Percentiles rank a stretch among this genome's conserved stretches.
Conservation (phyloP, 2,888 invertebrate species). For the Caenorhabditis sp. region DNA sequence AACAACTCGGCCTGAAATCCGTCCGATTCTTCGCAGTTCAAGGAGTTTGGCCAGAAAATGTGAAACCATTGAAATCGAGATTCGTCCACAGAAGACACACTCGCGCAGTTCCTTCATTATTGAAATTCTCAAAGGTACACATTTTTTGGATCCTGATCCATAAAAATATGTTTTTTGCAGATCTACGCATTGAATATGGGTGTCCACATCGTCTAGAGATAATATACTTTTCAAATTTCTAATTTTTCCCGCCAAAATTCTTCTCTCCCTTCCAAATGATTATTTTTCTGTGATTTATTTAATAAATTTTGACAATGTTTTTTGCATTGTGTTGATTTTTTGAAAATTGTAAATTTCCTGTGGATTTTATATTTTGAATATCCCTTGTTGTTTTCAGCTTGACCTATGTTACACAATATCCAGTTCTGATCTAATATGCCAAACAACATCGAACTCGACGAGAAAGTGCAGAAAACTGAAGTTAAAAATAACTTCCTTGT, state of each 20-base stretch:
- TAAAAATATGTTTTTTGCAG: constrained; percentile 23
- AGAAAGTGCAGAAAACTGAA: no score
- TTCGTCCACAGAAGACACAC: constrained; percentile 66
- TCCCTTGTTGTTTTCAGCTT: not conserved
- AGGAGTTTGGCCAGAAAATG: constrained; percentile 48
- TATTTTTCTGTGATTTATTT: not conserved
- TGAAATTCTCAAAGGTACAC: constrained; percentile 64
- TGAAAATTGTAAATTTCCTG: no score
- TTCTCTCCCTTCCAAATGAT: not conserved
- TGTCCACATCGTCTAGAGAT: constrained; percentile 52
- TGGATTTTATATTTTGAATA: not conserved
- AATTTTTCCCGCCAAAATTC: not conserved
- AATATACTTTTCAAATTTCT: not conserved
- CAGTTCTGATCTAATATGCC: no score
- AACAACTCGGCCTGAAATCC: constrained; percentile 53
- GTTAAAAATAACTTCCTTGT: no score
- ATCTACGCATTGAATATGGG: constrained; percentile 57
- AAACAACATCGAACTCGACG: no score
- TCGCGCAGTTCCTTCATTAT: constrained; percentile 62
- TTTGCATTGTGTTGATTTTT: constrained; percentile 2
- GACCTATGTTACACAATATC: no score
- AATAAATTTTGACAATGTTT: not conserved
- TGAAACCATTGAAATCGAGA: constrained; percentile 37
- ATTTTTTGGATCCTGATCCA: no score
- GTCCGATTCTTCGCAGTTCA: constrained; percentile 54